Evolutionary conservation across 30 jellyfish, hydroid and myxozoan species (phyloP).

Genomic region (Euphysa ruthae): DNA sequence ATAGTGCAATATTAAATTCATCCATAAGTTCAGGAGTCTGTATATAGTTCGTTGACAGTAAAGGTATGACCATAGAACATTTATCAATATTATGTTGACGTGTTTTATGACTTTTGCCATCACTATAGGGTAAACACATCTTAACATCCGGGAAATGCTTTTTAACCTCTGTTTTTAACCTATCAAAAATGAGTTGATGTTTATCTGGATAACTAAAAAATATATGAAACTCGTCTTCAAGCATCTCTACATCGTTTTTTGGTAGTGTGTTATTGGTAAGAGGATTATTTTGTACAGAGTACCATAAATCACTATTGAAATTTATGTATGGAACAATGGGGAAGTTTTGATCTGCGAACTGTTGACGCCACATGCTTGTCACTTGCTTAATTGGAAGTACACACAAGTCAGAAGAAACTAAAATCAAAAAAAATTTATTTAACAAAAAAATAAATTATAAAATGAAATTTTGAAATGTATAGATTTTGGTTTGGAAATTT

Average conservation of each 20-base stretch:
- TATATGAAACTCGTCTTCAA: conserved; percentile 22
- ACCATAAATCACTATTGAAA: background rate
- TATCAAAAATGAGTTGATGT: conserved; percentile 14
- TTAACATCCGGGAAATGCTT: conserved; percentile 25
- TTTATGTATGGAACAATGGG: conserved; percentile 22
- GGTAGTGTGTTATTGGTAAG: too few species aligned
- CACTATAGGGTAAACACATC: conserved; percentile 33
- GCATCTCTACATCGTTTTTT: background rate
- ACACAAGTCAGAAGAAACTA: background rate
- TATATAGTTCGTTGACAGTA: conserved; percentile 28
- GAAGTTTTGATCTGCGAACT: conserved; percentile 17
- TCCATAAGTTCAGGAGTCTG: conserved; percentile 40
- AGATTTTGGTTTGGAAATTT: too few species aligned
- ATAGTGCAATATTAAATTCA: conserved; percentile 63
- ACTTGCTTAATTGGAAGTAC: conserved; percentile 21
- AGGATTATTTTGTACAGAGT: too few species aligned
- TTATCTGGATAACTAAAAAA: conserved; percentile 35
- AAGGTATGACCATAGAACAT: conserved; percentile 54
- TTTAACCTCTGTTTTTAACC: conserved; percentile 19
- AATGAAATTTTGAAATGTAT: too few species aligned
- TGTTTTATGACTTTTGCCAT: conserved; percentile 13
- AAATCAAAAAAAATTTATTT: too few species aligned
- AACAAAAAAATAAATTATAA: too few species aligned
- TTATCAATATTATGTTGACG: conserved; percentile 55
- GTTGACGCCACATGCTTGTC: conserved; percentile 43